A percentile compares a stretch with the other conserved stretches of the same genome.
These are phyloP conservation scores for Glaucomys volans DNA, from an alignment of 2,113 vertebrate species.

Conservation along the genomic window DNA sequence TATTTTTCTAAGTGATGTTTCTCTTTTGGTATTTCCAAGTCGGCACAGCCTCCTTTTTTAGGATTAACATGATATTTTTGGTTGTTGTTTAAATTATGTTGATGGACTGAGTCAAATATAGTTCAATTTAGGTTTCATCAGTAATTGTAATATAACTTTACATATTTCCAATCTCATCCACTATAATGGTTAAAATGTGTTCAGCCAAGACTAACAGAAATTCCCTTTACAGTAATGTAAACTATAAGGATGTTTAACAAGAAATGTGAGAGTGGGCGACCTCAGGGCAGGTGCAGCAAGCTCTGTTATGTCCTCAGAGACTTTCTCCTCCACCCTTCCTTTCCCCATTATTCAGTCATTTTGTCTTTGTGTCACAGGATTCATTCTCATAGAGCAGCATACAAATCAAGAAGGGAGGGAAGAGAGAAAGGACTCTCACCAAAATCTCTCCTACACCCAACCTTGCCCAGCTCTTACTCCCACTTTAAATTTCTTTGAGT, in stretches of 20 bases:
- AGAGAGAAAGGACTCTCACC: background rate
- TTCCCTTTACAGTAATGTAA: background rate
- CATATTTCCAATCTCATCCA: background rate
- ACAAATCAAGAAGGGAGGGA: background rate
- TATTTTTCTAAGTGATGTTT: slow-evolving; percentile 3
- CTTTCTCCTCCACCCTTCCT: background rate
- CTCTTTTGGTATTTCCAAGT: background rate
- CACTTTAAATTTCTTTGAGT: background rate
- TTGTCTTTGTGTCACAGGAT: background rate
- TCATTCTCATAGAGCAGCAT: background rate
- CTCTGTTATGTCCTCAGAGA: background rate
- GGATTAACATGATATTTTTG: background rate
- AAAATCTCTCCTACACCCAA: background rate
- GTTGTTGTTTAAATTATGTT: background rate
- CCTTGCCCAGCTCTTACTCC: background rate
- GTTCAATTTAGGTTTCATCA: background rate
- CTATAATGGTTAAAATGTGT: background rate
- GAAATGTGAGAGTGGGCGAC: background rate
- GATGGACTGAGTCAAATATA: background rate
- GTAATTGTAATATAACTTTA: background rate
- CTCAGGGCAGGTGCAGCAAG: background rate
- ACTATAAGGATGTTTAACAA: background rate
- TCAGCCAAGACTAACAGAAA: background rate
- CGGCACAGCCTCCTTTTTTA: background rate
- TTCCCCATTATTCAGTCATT: background rate